Evolutionary conservation across 2,113 vertebrate species (phyloP).

Genomic region (Desmodus rotundus): DNA sequence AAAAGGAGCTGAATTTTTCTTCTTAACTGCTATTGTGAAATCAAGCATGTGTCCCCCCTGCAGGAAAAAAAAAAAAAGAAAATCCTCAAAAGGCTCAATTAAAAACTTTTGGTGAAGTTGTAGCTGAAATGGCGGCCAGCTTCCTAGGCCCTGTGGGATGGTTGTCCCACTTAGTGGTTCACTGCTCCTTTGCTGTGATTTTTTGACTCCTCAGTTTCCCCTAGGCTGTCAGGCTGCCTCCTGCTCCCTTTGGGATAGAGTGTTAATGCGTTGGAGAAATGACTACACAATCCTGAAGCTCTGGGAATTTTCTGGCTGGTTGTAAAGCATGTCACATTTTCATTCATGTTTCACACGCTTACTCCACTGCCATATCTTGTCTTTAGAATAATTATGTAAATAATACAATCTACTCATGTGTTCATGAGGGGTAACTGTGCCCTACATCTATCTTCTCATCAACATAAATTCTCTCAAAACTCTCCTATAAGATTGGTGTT

Average conservation of each 20-base stretch:
- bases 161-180: background rate
- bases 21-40: constrained; percentile 36
- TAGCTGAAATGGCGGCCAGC: background rate
- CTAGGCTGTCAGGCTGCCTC: background rate
- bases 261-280: background rate
- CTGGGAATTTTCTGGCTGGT: constrained; percentile 13
- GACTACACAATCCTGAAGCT: background rate
- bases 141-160: background rate
- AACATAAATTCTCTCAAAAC: background rate
- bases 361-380: background rate
- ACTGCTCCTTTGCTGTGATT: constrained; percentile 12
- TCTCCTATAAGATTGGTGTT: no score
- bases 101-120: constrained; percentile 28
- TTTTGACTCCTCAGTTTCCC: background rate
- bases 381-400: constrained; percentile 7
- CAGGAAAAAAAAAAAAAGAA: background rate
- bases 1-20: constrained; percentile 38
- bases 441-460: background rate
- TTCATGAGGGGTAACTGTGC: background rate
- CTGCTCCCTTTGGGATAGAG: background rate
- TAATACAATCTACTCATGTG: background rate
- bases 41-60: background rate
- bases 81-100: constrained; percentile 61
- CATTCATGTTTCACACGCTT: background rate
- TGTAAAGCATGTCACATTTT: constrained; percentile 3